A percentile compares a stretch with the other conserved stretches of the same genome.
Evolutionary conservation across 2,888 invertebrate genomes (phyloP).

Genomic region (Patella depressa): DNA sequence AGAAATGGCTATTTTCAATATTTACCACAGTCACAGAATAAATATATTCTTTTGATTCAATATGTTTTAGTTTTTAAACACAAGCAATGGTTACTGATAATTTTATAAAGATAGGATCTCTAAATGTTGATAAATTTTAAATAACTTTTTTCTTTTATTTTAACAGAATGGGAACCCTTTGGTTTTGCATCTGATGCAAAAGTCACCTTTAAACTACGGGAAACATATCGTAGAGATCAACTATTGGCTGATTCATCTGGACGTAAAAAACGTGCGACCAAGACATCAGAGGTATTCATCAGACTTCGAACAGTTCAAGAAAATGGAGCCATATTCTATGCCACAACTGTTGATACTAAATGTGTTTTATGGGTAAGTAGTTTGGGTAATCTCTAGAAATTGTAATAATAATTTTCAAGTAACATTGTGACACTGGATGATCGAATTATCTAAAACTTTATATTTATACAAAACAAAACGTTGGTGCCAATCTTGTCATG

Average conservation of each 20-base stretch:
- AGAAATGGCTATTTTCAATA: too few species aligned
- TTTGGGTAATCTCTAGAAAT: background rate
- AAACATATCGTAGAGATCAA: conserved; percentile 87
- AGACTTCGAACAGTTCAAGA: conserved; percentile 85
- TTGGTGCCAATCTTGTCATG: too few species aligned
- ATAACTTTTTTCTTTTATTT: too few species aligned
- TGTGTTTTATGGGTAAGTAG: conserved; percentile 73
- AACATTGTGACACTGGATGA: too few species aligned
- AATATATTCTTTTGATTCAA: too few species aligned
- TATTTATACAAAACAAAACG: too few species aligned
- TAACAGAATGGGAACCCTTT: conserved; percentile 81
- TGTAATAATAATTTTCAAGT: background rate
- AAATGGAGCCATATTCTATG: conserved; percentile 87
- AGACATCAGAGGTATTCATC: conserved; percentile 81
- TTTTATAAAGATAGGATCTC: too few species aligned
- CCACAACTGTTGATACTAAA: conserved; percentile 89
- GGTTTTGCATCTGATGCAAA: conserved; percentile 84
- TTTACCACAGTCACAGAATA: too few species aligned
- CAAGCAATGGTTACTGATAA: too few species aligned
- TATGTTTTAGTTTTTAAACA: too few species aligned
- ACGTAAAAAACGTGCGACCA: conserved; percentile 30
- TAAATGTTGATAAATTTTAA: too few species aligned
- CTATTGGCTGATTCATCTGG: conserved; percentile 73
- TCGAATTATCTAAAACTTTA: too few species aligned
- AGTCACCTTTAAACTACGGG: conserved; percentile 82